Conservation (phyloP, 2,797 vertebrate species). For the Danio albolineatus region DNA sequence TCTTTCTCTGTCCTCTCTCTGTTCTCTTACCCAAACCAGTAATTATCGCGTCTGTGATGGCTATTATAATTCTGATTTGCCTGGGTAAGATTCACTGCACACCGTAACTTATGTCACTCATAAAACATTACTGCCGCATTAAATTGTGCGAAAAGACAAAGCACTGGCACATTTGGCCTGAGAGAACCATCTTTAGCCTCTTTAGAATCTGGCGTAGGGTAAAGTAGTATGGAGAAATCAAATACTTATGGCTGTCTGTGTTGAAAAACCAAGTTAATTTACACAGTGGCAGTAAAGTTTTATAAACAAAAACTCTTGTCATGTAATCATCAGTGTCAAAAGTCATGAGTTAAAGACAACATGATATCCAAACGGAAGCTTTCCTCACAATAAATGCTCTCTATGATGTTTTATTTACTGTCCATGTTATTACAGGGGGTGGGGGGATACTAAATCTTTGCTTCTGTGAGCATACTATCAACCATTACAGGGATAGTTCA, state of each 20-base stretch:
- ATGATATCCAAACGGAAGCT: background rate
- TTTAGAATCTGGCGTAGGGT: constrained; percentile 12
- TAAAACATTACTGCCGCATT: constrained; percentile 52
- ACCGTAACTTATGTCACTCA: constrained; percentile 67
- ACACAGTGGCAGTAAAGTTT: constrained; percentile 40
- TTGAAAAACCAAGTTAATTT: constrained; percentile 3
- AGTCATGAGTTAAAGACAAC: constrained; percentile 14
- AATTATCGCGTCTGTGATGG: constrained; percentile 99
- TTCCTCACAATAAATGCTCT: too few species aligned
- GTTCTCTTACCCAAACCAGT: constrained; percentile 93
- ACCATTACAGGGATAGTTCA: too few species aligned
- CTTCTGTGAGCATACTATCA: too few species aligned
- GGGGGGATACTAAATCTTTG: too few species aligned
- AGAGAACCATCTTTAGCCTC: constrained; percentile 20
- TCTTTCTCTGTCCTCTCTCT: constrained; percentile 74
- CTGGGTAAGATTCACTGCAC: constrained; percentile 96
- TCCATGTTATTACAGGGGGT: too few species aligned
- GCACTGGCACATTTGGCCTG: constrained; percentile 42
- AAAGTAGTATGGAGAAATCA: constrained; percentile 25
- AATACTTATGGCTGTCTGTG: constrained; percentile 15
- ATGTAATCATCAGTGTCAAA: constrained; percentile 25
- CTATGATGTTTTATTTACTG: too few species aligned
- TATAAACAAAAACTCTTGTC: constrained; percentile 29
- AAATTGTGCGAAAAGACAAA: constrained; percentile 45
- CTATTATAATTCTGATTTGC: constrained; percentile 99